Conservation (phyloP, 2,888 invertebrate genomes). For the Drosophila peninsularis region DNA sequence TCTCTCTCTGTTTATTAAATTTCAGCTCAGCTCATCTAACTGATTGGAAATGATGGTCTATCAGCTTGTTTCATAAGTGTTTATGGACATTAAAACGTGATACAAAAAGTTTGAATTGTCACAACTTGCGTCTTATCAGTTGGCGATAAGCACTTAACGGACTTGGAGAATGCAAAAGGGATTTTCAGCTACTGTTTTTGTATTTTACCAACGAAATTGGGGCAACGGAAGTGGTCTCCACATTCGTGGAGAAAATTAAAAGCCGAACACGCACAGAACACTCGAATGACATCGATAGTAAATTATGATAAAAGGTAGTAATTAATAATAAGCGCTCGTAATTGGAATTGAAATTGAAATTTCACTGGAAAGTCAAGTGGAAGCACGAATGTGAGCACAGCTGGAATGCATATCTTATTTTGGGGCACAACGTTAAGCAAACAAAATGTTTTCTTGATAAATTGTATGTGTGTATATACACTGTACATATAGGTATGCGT, state of each 20-base stretch:
- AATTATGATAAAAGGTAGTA: constrained; percentile 37
- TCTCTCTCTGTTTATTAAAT: not conserved
- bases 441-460: constrained; percentile 63
- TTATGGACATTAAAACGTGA: constrained; percentile 49
- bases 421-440: constrained; percentile 43
- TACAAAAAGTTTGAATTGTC: constrained; percentile 45
- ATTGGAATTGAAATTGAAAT: constrained; percentile 36
- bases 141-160: constrained; percentile 48
- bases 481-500: not conserved
- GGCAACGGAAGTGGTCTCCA: constrained; percentile 18
- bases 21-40: not conserved
- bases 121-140: constrained; percentile 55
- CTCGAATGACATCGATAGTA: constrained; percentile 15
- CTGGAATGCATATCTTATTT: constrained; percentile 49
- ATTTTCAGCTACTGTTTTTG: constrained; percentile 7
- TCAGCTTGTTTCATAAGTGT: not conserved
- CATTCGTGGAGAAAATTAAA: constrained; percentile 29
- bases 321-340: constrained; percentile 44
- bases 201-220: constrained; percentile 6
- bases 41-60: not conserved
- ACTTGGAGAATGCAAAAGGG: constrained; percentile 5
- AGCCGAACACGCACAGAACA: constrained; percentile 20
- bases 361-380: constrained; percentile 53
- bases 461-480: not conserved
- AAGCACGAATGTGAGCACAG: constrained; percentile 41